Base-by-base conservation (phyloP, 2,888 invertebrate species). In the Drosophila austrosaltans region DNA sequence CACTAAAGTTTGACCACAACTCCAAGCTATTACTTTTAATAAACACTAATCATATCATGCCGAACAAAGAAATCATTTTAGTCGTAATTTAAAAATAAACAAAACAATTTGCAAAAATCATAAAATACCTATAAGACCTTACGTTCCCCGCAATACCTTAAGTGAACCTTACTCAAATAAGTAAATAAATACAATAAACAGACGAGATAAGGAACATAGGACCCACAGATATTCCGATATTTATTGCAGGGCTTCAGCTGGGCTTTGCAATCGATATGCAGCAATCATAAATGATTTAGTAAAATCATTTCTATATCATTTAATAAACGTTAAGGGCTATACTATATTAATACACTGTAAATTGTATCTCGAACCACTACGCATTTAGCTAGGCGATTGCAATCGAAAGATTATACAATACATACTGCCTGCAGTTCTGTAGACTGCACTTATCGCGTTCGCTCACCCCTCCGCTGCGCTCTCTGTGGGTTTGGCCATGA, bases 371-470 rank as follows among this genome's bases (percentile, higher is more conserved):
- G 22, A 56, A 10, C 22, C 54, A 30, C 16, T 63, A 71, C 63
- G 69, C 69, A 56, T 63, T 70, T 39, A 58, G 16, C 58, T 25
- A 16, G 53, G 53, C 12, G 53, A 12, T 40, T 57, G 32, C 53
- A 66, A 36, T 69, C 42, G 28, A 53, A 53, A 32, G 61, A 48
- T 53, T 61, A 61, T 48, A 61, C 48, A 53, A 53, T 16, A 20
- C 39, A 56, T n/a, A 20, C 40, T 62, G n/a, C 42, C 42, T 42
- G 12, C 39, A 12, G 30, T 36, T 28, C 53, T 64, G 59, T 42
- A 40, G 42, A 53, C 42, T 62, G 60, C 67, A 63, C 53, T 42
- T 72, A 67, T 73, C 68, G 73, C 72, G 39, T 40, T 67, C 59
- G 40, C 20, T 62, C 30, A 53, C 32, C 20, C 4, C 39, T 36